Base-by-base conservation (phyloP, 2,113 vertebrate genomes). In the Eulemur rufifrons region DNA sequence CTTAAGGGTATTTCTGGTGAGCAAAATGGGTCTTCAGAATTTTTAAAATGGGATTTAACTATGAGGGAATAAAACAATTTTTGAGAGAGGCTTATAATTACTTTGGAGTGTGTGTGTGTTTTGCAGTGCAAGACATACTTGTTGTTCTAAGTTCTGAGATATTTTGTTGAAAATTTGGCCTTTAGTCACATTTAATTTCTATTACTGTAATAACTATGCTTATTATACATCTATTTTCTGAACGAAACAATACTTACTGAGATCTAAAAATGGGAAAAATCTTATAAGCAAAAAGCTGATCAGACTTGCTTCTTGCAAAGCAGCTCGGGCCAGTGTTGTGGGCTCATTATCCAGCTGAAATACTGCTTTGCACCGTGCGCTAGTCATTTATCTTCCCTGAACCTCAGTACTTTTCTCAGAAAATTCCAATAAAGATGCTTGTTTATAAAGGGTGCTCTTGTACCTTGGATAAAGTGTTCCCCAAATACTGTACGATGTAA, bases 371-470 rank as follows among this genome's bases (percentile, higher is more conserved):
- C 5, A 63, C 32, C 45, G 66, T 7, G 1, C 3, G 14, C 17
- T 69, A 14, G 23, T 82, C 66, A 66, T 66, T 84, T 63, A 84
- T 73, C 95, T 77, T 94, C 66, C 27, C 10, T 56, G 20, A 25
- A 34, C 15, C 54, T 92, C 42, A 56, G 54, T n/a, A 78, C 54
- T 89, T 89, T 82, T 32, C 54, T 73, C 39, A 74, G 74, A 91
- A 89, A 86, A 93, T 73, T 86, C 74, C 86, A 78, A 93, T 81
- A 54, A 78, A 89, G 68, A 77, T 32, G 39, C 39, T 89, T 94
- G 29, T 92, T 94, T 86, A 78, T 32, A 89, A 94, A 89, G 7
- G 13, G 5, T 61, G 37, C 37, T 81, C 23, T 81, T 68, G 27
- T 50, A 61, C 9, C n/a, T n/a, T n/a, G 54, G 77, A 69, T 84